A percentile compares a stretch with the other conserved stretches of the same genome.
Conservation (phyloP, 2,113 vertebrate species). For the Clarias magur region DNA sequence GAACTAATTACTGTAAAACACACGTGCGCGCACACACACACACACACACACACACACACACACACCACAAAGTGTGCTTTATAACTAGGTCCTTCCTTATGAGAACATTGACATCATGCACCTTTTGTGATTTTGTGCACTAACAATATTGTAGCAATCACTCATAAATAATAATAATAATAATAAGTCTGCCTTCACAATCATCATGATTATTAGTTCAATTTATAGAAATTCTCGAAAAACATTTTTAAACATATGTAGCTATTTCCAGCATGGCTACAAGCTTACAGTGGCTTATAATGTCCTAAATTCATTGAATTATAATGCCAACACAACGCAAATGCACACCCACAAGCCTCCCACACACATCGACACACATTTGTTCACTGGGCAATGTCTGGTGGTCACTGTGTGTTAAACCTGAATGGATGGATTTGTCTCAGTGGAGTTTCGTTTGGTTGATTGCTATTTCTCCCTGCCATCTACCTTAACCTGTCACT, state of each 20-base stretch:
- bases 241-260: slow-evolving; percentile 27
- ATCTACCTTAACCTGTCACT: slow-evolving; percentile 66
- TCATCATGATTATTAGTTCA: background rate
- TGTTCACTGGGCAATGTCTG: slow-evolving; percentile 66
- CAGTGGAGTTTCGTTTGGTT: slow-evolving; percentile 55
- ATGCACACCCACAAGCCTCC: slow-evolving; percentile 41
- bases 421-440: slow-evolving; percentile 59
- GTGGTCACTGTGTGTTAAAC: slow-evolving; percentile 64
- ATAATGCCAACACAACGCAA: slow-evolving; percentile 51
- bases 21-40: slow-evolving; percentile 16
- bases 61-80: slow-evolving; percentile 17
- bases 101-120: slow-evolving; percentile 8
- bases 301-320: slow-evolving; percentile 61
- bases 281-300: background rate
- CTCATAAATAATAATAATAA: background rate
- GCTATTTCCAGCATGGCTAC: slow-evolving; percentile 9
- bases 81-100: slow-evolving; percentile 12
- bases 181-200: slow-evolving; percentile 11
- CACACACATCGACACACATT: slow-evolving; percentile 19
- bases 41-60: slow-evolving; percentile 8
- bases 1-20: slow-evolving; percentile 22
- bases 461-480: slow-evolving; percentile 73
- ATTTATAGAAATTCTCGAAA: background rate
- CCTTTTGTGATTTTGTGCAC: background rate
- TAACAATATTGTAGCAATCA: background rate